Conservation (phyloP, 2,113 vertebrate species). For the Onychostruthus taczanowskii region DNA sequence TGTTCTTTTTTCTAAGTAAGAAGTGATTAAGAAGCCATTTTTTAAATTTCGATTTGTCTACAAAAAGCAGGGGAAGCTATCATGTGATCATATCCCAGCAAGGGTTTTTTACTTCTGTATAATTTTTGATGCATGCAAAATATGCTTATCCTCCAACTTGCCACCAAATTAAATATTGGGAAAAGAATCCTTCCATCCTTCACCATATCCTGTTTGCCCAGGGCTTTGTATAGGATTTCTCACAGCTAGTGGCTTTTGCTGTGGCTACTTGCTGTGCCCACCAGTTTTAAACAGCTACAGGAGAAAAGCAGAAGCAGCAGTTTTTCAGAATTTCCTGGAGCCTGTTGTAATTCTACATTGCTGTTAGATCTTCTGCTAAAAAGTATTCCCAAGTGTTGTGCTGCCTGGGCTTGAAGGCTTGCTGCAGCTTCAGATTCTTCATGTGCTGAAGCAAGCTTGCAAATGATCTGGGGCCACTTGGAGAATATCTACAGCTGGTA, state of each 20-base stretch:
- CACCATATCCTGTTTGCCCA: background rate
- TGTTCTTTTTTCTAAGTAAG: background rate
- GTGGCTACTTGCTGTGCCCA: background rate
- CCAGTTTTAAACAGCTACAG: background rate
- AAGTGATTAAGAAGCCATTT: background rate
- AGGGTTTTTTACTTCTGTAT: background rate
- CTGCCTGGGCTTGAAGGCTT: background rate
- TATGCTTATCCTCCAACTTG: background rate
- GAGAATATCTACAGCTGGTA: background rate
- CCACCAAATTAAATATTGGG: background rate
- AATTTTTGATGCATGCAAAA: background rate
- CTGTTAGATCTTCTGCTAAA: background rate
- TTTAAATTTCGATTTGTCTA: background rate
- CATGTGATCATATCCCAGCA: background rate
- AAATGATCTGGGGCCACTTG: background rate
- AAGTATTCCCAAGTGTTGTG: background rate
- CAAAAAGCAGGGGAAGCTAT: background rate
- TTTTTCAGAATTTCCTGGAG: background rate
- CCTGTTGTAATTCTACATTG: background rate
- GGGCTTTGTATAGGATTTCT: background rate
- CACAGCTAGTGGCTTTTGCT: background rate
- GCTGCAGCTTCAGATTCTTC: background rate
- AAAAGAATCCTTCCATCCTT: background rate
- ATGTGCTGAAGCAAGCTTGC: background rate
- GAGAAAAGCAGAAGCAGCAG: background rate